phyloP scores from a whole-genome alignment of 2,888 invertebrate genomes.

The Drosophila dives region DNA sequence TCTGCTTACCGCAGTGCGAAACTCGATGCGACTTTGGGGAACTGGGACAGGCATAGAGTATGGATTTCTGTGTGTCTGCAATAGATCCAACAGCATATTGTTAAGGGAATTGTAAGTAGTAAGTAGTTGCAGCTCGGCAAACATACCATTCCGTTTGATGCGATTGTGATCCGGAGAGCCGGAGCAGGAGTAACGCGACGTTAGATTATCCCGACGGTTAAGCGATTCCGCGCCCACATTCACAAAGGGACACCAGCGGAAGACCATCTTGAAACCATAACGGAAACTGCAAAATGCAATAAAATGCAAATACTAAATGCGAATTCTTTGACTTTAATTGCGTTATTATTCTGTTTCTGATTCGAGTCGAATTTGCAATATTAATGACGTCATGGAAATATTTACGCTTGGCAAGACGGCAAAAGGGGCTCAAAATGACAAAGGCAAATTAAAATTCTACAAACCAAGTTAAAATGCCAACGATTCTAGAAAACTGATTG shows the following conservation, averaged over 20 bases:
- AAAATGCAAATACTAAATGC: constrained; percentile 17
- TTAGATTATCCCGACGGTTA: constrained; percentile 90
- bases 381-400: neutral
- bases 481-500: neutral
- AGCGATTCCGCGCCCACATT: constrained; percentile 89
- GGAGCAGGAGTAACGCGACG: constrained; percentile 91
- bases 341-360: neutral
- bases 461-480: neutral
- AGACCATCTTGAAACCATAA: constrained; percentile 96
- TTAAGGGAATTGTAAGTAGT: constrained; percentile 19
- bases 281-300: constrained; percentile 89
- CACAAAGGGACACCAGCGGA: constrained; percentile 94
- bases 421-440: neutral
- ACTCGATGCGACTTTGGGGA: constrained; percentile 83
- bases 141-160: constrained; percentile 89
- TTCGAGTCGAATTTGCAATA: constrained; percentile 15
- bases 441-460: neutral
- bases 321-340: constrained; percentile 1
- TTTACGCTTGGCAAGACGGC: neutral
- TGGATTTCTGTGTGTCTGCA: constrained; percentile 84
- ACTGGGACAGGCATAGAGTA: constrained; percentile 84
- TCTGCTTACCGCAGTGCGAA: constrained; percentile 82
- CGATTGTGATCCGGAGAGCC: constrained; percentile 91
- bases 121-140: constrained; percentile 6
- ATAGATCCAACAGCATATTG: constrained; percentile 1